Conservation (phyloP, 2,113 vertebrate species). For the Stigmatopora nigra region DNA sequence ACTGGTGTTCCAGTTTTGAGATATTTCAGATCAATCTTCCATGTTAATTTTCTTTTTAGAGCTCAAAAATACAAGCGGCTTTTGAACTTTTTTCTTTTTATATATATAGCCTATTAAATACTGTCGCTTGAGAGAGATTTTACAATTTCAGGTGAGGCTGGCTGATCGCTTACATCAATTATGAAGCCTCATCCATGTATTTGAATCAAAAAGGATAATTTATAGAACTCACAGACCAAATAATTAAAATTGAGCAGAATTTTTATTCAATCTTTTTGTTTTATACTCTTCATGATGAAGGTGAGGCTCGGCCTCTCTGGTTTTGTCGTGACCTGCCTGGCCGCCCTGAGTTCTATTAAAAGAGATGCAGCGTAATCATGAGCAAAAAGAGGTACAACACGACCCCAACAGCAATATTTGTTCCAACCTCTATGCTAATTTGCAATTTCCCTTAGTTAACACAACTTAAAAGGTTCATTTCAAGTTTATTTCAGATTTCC, state of each 20-base stretch:
- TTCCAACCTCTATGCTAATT: background rate
- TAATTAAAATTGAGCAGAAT: background rate
- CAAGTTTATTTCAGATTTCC: background rate
- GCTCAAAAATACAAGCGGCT: background rate
- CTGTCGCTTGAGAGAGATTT: background rate
- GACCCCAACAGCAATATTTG: background rate
- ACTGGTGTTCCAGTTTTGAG: background rate
- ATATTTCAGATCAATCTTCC: background rate
- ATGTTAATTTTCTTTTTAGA: background rate
- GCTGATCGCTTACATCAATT: background rate
- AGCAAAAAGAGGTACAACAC: background rate
- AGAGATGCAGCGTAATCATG: background rate
- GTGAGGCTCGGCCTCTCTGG: background rate
- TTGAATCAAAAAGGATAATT: background rate
- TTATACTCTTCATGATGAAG: background rate
- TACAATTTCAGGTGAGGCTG: background rate
- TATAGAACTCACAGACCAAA: background rate
- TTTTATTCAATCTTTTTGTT: background rate
- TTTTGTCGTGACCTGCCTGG: background rate
- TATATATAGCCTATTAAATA: too few relatives aligned
- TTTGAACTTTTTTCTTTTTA: background rate
- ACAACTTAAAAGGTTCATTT: background rate
- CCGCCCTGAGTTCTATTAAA: background rate
- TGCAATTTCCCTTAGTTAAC: background rate
- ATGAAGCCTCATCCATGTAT: background rate